Evolutionary conservation across 2,888 invertebrate species (phyloP).

Genomic region (Drosophila imparisetae): DNA sequence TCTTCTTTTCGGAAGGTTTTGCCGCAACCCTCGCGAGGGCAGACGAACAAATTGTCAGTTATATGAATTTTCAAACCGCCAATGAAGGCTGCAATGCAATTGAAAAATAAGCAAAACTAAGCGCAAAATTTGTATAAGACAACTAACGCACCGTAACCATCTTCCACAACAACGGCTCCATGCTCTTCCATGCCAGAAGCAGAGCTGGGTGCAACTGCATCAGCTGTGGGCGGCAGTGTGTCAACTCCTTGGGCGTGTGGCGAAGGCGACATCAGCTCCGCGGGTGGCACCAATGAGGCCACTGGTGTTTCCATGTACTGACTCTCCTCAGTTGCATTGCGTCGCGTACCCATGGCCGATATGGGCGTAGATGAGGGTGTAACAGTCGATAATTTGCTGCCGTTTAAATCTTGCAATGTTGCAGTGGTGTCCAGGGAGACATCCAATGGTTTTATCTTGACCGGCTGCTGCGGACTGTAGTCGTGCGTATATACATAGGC

Average conservation of each 20-base stretch:
- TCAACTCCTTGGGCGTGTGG: conserved; percentile 54
- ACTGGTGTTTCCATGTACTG: conserved; percentile 81
- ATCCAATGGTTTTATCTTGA: conserved; percentile 71
- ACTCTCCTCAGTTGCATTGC: conserved; percentile 41
- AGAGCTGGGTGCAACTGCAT: conserved; percentile 11
- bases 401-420: conserved; percentile 40
- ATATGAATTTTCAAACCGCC: conserved; percentile 88
- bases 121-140: no score
- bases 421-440: conserved; percentile 38
- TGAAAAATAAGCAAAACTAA: not conserved
- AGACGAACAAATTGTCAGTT: conserved; percentile 88
- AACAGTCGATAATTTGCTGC: conserved; percentile 26
- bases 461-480: conserved; percentile 81
- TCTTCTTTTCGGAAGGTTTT: conserved; percentile 97
- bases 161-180: conserved; percentile 58
- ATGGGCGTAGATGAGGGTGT: conserved; percentile 45
- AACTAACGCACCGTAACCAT: conserved; percentile 79
- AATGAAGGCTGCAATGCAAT: conserved; percentile 85
- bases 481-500: conserved; percentile 84
- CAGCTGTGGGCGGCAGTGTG: not conserved
- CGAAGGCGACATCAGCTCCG: conserved; percentile 82
- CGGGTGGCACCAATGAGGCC: conserved; percentile 79
- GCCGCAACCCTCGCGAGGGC: conserved; percentile 92
- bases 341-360: conserved; percentile 27
- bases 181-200: conserved; percentile 26